Conservation (phyloP, 2,888 invertebrate genomes). For the Drosophila birchii region DNA sequence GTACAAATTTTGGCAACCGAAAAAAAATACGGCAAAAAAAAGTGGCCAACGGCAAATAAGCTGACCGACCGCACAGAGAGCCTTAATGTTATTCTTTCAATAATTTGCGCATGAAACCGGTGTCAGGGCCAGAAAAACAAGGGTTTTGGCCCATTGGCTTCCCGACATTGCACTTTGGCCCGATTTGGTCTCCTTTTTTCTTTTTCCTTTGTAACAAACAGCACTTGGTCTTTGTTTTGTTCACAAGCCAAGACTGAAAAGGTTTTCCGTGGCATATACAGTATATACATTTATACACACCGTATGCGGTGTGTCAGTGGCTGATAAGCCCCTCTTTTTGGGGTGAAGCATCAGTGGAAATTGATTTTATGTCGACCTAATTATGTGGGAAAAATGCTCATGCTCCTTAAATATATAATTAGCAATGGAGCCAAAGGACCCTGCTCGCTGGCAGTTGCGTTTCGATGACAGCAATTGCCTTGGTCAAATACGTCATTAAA, state of each 20-base stretch:
- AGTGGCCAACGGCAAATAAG: conserved; percentile 27
- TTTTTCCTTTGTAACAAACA: conserved; percentile 4
- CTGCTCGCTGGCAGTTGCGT: neutral
- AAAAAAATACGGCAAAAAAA: conserved; percentile 9
- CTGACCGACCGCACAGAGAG: conserved; percentile 42
- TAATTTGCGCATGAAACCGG: conserved; percentile 54
- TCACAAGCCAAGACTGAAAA: conserved; percentile 32
- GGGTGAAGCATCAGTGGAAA: conserved; percentile 32
- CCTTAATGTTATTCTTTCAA: conserved; percentile 73
- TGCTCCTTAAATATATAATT: conserved; percentile 14
- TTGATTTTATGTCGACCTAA: conserved; percentile 37
- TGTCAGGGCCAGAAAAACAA: neutral
- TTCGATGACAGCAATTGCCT: conserved; percentile 3
- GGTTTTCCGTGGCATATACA: conserved; percentile 24
- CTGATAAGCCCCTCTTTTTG: conserved; percentile 25
- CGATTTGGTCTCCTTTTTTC: neutral
- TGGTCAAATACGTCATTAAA: conserved; percentile 4
- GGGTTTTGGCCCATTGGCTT: conserved; percentile 20
- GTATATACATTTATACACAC: neutral
- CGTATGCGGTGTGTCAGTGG: conserved; percentile 8
- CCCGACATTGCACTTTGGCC: conserved; percentile 26
- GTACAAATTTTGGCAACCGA: conserved; percentile 18
- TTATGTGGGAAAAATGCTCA: conserved; percentile 21
- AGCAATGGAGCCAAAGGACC: conserved; percentile 2
- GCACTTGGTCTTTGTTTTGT: conserved; percentile 18